Evolutionary conservation across 2,888 invertebrate species (phyloP).

Genomic region (Chouioia cunea): DNA sequence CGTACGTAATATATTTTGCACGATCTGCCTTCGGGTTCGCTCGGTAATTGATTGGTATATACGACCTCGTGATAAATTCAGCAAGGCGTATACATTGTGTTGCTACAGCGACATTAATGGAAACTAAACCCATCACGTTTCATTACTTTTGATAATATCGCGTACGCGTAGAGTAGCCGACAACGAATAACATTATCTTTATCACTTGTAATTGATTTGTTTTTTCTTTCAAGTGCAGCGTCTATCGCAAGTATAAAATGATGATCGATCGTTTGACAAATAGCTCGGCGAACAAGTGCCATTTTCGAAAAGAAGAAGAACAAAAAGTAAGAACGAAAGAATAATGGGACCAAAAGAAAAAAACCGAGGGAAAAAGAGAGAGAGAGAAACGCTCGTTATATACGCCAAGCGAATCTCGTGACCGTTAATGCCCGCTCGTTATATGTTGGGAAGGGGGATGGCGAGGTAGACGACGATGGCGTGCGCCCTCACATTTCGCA

Average conservation of each 20-base stretch:
- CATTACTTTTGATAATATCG: background rate
- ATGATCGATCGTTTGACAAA: background rate
- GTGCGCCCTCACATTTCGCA: too few species aligned
- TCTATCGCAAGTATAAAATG: background rate
- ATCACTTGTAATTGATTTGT: too few species aligned
- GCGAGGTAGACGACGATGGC: too few species aligned
- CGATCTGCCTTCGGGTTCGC: background rate
- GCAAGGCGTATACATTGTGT: slow-evolving; percentile 3
- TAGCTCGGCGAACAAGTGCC: background rate
- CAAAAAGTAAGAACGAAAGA: background rate
- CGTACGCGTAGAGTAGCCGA: too few species aligned
- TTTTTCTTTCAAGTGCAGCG: too few species aligned
- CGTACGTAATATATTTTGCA: slow-evolving; percentile 7
- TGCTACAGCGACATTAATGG: background rate
- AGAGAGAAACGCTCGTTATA: background rate
- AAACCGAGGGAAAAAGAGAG: background rate
- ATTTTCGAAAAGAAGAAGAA: background rate
- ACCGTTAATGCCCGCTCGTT: too few species aligned
- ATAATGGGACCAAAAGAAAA: background rate
- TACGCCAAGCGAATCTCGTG: too few species aligned
- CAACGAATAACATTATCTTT: too few species aligned
- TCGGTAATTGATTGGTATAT: slow-evolving; percentile 16
- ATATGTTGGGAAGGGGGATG: too few species aligned
- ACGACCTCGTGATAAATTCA: slow-evolving; percentile 11
- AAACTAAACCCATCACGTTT: slow-evolving; percentile 4